phyloP scores from a whole-genome alignment of 2,888 invertebrate genomes.

The Noctua fimbriata region DNA sequence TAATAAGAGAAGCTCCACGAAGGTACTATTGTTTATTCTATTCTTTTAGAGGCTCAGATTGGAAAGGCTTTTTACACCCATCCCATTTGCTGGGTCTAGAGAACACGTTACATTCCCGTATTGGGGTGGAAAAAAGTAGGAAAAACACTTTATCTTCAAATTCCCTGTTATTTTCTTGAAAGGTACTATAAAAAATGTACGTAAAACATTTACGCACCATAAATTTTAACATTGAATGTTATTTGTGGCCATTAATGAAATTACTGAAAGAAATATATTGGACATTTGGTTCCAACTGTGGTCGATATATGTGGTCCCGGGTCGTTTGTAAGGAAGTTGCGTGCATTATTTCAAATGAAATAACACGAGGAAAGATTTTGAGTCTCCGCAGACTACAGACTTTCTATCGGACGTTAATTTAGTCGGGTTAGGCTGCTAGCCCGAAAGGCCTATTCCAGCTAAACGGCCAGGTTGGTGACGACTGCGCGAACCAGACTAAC shows the following conservation, averaged over 20 bases:
- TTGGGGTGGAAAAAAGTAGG: constrained; percentile 76
- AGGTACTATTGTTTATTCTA: constrained; percentile 87
- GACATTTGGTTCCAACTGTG: constrained; percentile 61
- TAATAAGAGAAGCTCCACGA: constrained; percentile 86
- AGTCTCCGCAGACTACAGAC: neutral
- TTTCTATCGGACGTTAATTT: neutral
- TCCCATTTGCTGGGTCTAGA: constrained; percentile 82
- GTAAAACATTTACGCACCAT: constrained; percentile 85
- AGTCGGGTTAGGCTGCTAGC: neutral
- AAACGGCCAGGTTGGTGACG: neutral
- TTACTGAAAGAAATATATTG: constrained; percentile 75
- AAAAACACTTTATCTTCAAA: constrained; percentile 84
- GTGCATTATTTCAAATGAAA: constrained; percentile 61
- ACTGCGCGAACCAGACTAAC: neutral
- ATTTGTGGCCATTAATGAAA: constrained; percentile 83
- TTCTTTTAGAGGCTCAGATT: constrained; percentile 87
- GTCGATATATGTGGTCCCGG: constrained; percentile 55
- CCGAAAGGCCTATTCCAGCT: neutral
- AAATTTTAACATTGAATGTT: constrained; percentile 84
- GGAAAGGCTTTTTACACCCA: constrained; percentile 87
- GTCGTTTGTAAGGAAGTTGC: constrained; percentile 57
- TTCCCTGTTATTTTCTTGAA: constrained; percentile 86
- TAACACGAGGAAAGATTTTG: constrained; percentile 25
- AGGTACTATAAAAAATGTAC: constrained; percentile 85
- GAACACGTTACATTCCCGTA: constrained; percentile 84